Evolutionary conservation across 2,888 invertebrate species (phyloP).

Genomic region (Aporophyla nigra): DNA sequence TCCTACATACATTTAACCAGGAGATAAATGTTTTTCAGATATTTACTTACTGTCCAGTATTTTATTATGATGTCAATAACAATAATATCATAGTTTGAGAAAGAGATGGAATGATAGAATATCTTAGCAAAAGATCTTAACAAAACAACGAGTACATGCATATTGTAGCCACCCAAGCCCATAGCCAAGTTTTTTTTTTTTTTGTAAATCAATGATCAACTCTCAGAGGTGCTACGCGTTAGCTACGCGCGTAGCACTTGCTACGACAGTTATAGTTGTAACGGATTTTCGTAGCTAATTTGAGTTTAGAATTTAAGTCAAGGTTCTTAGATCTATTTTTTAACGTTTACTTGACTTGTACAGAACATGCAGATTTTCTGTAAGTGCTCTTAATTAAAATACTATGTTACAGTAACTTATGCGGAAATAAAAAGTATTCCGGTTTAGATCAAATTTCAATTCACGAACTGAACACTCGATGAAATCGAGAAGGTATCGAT

Average conservation of each 20-base stretch:
- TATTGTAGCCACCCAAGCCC: not conserved
- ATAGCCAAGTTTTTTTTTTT: not conserved
- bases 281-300: conserved; percentile 20
- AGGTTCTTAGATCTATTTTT: not conserved
- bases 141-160: not conserved
- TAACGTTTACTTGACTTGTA: not conserved
- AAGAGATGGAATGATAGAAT: not conserved
- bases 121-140: not conserved
- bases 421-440: not conserved
- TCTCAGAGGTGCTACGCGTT: not conserved
- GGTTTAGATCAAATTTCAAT: not conserved
- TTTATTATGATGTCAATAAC: not conserved
- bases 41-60: not conserved
- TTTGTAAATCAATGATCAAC: not conserved
- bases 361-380: not conserved
- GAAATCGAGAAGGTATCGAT: not conserved
- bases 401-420: not conserved
- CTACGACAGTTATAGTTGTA: conserved; percentile 20
- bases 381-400: not conserved
- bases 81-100: not conserved
- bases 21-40: not conserved
- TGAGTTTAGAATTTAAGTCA: not conserved
- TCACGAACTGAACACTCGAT: not conserved
- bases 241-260: not conserved
- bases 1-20: not conserved